Percentiles rank a stretch among this genome's conserved stretches.
Conservation (phyloP, 2,113 vertebrate species). For the Corynorhinus townsendii region DNA sequence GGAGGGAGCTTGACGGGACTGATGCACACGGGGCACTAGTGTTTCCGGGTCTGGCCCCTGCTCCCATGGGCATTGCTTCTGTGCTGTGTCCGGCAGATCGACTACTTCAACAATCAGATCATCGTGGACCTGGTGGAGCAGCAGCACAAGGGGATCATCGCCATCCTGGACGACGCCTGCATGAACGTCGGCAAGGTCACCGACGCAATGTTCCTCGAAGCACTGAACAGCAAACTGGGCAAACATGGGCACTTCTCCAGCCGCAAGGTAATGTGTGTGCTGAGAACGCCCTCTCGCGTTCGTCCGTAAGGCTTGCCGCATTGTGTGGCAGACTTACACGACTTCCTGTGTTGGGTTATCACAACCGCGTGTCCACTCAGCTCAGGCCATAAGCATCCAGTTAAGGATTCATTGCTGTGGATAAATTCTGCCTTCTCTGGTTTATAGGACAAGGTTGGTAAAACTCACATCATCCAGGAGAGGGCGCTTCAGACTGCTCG, state of each 20-base stretch:
- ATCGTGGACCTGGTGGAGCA: slow-evolving; percentile 98
- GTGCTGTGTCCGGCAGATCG: slow-evolving; percentile 83
- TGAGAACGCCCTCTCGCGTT: neutral
- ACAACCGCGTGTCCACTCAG: neutral
- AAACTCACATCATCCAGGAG: slow-evolving; percentile 69
- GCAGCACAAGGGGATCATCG: slow-evolving; percentile 97
- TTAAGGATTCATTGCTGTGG: neutral
- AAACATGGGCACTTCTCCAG: slow-evolving; percentile 96
- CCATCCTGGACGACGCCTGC: slow-evolving; percentile 95
- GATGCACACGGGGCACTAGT: accelerated
- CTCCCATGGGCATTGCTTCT: neutral
- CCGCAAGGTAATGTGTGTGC: slow-evolving; percentile 87
- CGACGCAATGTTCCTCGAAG: slow-evolving; percentile 94
- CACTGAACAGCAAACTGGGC: slow-evolving; percentile 91
- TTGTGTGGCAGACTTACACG: neutral
- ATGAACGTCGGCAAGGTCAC: slow-evolving; percentile 99
- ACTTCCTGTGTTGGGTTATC: neutral
- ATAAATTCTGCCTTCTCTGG: neutral
- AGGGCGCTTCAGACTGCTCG: slow-evolving; percentile 75
- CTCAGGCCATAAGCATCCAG: neutral
- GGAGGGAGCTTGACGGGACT: neutral
- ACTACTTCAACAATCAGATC: slow-evolving; percentile 99
- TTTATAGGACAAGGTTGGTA: neutral
- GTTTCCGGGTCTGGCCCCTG: neutral
- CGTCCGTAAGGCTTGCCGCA: neutral